Evolutionary conservation across 2,888 invertebrate species (phyloP), one percentile per base, ranked within the genome.

Genomic region (Callyntrura guangdongensis): DNA sequence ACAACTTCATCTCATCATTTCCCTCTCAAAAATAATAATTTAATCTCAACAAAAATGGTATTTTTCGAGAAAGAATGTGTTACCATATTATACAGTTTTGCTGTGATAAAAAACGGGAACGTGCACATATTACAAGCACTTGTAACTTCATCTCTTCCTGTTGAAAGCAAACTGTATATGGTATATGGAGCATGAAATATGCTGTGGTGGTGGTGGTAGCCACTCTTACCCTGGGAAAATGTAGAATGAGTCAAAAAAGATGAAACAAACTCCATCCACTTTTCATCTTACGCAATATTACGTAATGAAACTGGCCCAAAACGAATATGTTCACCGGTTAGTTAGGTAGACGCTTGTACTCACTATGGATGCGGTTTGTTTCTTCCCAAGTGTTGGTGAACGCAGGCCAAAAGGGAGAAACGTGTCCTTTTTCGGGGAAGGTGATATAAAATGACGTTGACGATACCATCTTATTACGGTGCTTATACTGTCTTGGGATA

Each of bases 271-370:
- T 36, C 36, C 47, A 47, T 69, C 69, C 14, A 17, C 17, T 72
- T 77, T 49, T 77, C 77, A 8, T 53, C 77, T 86, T 86, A 74
- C 86, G 86, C 74, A 86, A 86, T 84, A 84, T 69, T 84, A 45
- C 53, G 49, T 67, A 84, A 84, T 84, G 64, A 64, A 53, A 67
- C 67, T 64, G 56, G 72, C 25, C 3, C 12, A 25, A 77, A 53
- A 56, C 25, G 53, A 77, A 77, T 77, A 25, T 36, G 36, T 6
- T 36, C 36, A 36, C 36, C 2, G 36, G 36, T 36, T 36, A 36
- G 36, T 2, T 36, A 36, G 36, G 36, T 36, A 4, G 36, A 36
- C 6, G 36, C 6, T 36, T 6, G 36, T 36, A 36, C 3, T 36
- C 6, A 36, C 36, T 25, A 20, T 72, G 9, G 1, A 9, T 25